These are phyloP conservation scores for Polyommatus iphigenia DNA, from an alignment of 2,888 invertebrate genomes.

Conservation along the genomic window DNA sequence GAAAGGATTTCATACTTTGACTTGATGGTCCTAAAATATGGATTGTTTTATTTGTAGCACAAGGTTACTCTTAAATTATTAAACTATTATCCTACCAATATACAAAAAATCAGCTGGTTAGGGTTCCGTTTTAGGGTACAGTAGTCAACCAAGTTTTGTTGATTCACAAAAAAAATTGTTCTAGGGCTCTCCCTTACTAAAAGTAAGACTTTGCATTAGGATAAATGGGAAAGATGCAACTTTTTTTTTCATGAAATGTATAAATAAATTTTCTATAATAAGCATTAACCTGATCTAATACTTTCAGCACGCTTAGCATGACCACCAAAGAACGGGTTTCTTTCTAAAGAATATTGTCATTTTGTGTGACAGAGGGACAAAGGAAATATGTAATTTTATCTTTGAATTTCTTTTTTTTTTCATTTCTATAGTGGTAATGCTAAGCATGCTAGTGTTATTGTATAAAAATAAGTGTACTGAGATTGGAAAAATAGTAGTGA, in stretches of 20 bases:
- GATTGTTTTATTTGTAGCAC: too few species aligned
- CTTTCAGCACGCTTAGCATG: not conserved
- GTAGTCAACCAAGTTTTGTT: too few species aligned
- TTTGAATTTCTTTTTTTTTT: not conserved
- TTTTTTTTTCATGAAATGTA: not conserved
- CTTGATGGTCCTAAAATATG: too few species aligned
- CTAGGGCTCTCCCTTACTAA: too few species aligned
- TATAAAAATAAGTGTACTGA: not conserved
- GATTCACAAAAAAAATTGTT: too few species aligned
- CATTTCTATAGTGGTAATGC: not conserved
- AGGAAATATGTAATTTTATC: too few species aligned
- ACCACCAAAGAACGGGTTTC: not conserved
- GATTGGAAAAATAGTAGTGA: not conserved
- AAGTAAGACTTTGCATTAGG: not conserved
- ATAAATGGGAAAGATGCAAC: not conserved
- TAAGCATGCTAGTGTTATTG: not conserved
- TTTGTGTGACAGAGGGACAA: not conserved
- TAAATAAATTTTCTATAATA: not conserved
- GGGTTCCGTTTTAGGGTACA: too few species aligned
- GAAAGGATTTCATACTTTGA: too few species aligned
- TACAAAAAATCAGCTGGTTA: too few species aligned
- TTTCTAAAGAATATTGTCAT: not conserved
- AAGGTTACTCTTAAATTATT: too few species aligned
- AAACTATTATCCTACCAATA: too few species aligned
- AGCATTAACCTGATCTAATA: not conserved